Percentiles rank a stretch among this genome's conserved stretches.
Conservation (phyloP, 2,113 vertebrate species). For the Mixornis gularis region DNA sequence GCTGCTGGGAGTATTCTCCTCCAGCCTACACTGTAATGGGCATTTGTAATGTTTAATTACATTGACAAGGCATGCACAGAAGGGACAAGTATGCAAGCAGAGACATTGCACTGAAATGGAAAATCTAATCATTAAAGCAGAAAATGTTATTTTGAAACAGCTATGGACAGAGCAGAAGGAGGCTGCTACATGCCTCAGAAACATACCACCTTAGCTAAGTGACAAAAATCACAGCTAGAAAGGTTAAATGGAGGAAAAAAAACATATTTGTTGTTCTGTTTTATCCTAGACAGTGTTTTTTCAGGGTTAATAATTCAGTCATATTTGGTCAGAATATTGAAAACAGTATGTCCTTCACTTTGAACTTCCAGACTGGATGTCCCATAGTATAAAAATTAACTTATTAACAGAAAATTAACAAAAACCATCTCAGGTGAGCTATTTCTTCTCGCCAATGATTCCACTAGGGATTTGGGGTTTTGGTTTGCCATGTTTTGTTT, state of each 20-base stretch:
- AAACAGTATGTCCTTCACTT: not conserved
- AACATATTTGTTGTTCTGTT: not conserved
- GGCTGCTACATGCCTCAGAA: not conserved
- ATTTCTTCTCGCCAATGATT: not conserved
- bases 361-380: not conserved
- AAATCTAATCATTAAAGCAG: not conserved
- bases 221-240: not conserved
- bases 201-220: not conserved
- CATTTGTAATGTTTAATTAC: conserved; percentile 25
- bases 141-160: not conserved
- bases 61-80: not conserved
- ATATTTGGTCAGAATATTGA: not conserved
- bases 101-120: not conserved
- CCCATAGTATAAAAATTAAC: not conserved
- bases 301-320: not conserved
- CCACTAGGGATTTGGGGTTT: not conserved
- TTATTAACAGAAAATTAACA: not conserved
- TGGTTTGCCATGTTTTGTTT: not conserved
- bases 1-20: not conserved
- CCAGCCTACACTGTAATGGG: not conserved
- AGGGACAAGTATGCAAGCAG: not conserved
- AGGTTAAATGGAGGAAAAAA: not conserved
- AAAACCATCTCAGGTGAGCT: not conserved
- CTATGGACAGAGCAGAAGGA: not conserved
- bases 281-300: not conserved